These are phyloP conservation scores for Atrichornis clamosus DNA, from an alignment of 2,113 vertebrate genomes.

Conservation along the genomic window DNA sequence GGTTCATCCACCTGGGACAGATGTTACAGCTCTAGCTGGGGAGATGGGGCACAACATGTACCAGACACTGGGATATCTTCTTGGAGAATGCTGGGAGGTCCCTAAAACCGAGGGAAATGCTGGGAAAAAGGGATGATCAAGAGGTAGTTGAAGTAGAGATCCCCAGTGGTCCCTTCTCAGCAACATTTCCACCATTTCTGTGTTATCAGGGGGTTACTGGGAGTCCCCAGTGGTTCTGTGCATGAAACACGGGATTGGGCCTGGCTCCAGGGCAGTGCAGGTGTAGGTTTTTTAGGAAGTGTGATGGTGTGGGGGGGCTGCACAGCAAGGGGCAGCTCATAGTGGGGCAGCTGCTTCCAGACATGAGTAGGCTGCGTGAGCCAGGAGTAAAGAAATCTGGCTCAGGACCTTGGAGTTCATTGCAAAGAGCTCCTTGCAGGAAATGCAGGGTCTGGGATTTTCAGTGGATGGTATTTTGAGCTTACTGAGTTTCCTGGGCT, in stretches of 20 bases:
- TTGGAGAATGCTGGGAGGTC: neutral
- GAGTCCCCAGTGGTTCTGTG: neutral
- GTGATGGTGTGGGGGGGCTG: neutral
- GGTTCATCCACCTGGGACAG: neutral
- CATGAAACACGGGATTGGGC: accelerated
- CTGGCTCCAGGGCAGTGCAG: neutral
- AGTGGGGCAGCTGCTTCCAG: neutral
- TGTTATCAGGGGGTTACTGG: neutral
- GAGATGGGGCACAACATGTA: neutral
- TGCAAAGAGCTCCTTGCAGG: neutral
- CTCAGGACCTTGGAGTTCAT: neutral
- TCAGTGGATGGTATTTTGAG: neutral
- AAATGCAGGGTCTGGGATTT: neutral
- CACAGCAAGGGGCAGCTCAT: neutral
- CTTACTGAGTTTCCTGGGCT: neutral
- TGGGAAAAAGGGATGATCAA: neutral
- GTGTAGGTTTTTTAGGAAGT: neutral
- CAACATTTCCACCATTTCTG: neutral
- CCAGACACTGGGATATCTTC: neutral
- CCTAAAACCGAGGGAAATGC: neutral
- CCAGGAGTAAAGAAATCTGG: neutral
- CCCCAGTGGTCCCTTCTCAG: neutral
- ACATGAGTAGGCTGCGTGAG: neutral
- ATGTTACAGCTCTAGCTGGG: accelerated
- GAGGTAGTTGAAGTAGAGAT: neutral